phyloP scores from a whole-genome alignment of 2,113 vertebrate species.

The Atlantisia rogersi region DNA sequence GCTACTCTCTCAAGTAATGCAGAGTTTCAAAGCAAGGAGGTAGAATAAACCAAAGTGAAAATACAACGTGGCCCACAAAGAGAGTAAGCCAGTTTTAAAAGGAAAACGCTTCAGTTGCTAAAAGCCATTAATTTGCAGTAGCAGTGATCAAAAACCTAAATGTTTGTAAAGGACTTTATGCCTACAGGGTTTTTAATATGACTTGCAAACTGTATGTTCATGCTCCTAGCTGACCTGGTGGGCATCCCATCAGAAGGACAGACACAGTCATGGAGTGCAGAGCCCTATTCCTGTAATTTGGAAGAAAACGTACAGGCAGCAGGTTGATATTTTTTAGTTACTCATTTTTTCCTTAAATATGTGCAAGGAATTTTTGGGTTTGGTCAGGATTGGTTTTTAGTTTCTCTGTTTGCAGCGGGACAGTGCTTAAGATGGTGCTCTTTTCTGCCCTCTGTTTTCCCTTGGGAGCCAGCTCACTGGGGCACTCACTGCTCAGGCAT shows the following conservation, averaged over 20 bases:
- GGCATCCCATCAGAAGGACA: neutral
- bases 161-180: neutral
- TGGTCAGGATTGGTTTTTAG: neutral
- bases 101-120: slow-evolving; percentile 14
- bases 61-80: neutral
- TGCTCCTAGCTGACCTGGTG: neutral
- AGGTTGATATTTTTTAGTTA: neutral
- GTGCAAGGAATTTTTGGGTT: neutral
- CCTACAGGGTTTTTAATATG: neutral
- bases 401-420: neutral
- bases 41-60: slow-evolving; percentile 35
- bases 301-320: rapidly evolving
- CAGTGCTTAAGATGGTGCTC: too few species aligned
- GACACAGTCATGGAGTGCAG: neutral
- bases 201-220: neutral
- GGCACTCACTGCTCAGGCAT: rapidly evolving
- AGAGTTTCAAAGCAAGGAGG: neutral
- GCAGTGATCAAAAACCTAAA: neutral
- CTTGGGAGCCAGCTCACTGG: neutral
- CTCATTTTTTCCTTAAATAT: neutral
- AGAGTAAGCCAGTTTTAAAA: neutral
- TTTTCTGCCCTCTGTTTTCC: neutral
- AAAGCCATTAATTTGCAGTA: neutral
- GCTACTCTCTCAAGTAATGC: slow-evolving; percentile 30
- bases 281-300: neutral